A percentile compares a stretch with the other conserved stretches of the same genome.
These are phyloP conservation scores for Saguinus imperator DNA, from an alignment of 2,113 vertebrate genomes.

Conservation along the genomic window DNA sequence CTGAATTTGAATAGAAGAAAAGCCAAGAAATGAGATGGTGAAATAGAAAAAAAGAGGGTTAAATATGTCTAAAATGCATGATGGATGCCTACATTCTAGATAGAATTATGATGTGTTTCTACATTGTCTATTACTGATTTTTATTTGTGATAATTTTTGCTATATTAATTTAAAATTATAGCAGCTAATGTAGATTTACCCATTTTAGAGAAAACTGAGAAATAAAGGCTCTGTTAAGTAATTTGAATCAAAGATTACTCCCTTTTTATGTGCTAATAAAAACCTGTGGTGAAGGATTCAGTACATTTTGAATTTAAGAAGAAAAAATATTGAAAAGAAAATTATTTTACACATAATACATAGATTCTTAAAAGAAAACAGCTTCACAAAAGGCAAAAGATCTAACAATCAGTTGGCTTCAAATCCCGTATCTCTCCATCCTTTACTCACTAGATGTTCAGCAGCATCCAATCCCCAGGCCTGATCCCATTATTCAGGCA, in stretches of 20 bases:
- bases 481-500: fast-evolving
- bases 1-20: background rate
- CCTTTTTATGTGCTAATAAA: background rate
- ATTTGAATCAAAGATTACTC: background rate
- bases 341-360: background rate
- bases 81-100: background rate
- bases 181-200: background rate
- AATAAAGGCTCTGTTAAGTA: background rate
- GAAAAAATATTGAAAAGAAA: background rate
- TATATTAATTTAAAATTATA: background rate
- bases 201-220: background rate
- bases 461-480: background rate
- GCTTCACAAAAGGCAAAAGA: background rate
- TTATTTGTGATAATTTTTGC: background rate
- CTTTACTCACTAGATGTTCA: background rate
- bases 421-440: background rate
- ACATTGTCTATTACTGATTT: background rate
- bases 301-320: background rate
- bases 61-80: background rate
- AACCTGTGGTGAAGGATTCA: background rate
- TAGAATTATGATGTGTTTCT: background rate
- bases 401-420: background rate
- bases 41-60: background rate
- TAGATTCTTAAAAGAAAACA: background rate
- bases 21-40: background rate